phyloP scores from a whole-genome alignment of 2,113 vertebrate genomes.

The Nothobranchius kuhntae region DNA sequence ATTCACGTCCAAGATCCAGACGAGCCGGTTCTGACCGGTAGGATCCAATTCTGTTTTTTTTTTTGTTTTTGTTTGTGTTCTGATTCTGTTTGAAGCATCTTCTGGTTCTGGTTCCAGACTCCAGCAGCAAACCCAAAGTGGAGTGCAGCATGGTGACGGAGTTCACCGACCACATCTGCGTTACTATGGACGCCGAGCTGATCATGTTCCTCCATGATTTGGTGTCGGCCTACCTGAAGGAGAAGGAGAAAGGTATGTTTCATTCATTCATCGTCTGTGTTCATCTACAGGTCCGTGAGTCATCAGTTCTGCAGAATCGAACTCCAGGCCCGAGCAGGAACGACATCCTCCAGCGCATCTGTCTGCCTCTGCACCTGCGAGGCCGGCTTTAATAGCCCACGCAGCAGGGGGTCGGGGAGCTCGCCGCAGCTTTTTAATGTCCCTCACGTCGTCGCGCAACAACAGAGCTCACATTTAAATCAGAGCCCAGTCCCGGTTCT shows the following conservation, averaged over 20 bases:
- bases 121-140: slow-evolving; percentile 91
- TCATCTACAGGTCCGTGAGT: background rate
- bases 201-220: slow-evolving; percentile 99
- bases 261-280: background rate
- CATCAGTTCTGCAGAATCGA: background rate
- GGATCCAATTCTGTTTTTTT: background rate
- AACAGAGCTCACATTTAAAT: slow-evolving; percentile 37
- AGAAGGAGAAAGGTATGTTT: slow-evolving; percentile 94
- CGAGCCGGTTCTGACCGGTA: slow-evolving; percentile 89
- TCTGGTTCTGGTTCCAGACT: slow-evolving; percentile 76
- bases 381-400: slow-evolving; percentile 46
- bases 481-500: slow-evolving; percentile 8
- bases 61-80: no score
- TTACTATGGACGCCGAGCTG: slow-evolving; percentile 98
- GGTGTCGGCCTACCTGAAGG: slow-evolving; percentile 97
- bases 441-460: slow-evolving; percentile 21
- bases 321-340: background rate
- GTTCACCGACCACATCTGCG: slow-evolving; percentile 98
- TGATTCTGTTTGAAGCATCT: no score
- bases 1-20: slow-evolving; percentile 96
- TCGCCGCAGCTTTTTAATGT: slow-evolving; percentile 46
- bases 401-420: slow-evolving; percentile 40
- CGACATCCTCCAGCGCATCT: slow-evolving; percentile 4
- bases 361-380: slow-evolving; percentile 3
- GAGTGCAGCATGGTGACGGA: slow-evolving; percentile 99